phyloP scores from a whole-genome alignment of 2,797 vertebrate genomes.

The Takifugu rubripes region DNA sequence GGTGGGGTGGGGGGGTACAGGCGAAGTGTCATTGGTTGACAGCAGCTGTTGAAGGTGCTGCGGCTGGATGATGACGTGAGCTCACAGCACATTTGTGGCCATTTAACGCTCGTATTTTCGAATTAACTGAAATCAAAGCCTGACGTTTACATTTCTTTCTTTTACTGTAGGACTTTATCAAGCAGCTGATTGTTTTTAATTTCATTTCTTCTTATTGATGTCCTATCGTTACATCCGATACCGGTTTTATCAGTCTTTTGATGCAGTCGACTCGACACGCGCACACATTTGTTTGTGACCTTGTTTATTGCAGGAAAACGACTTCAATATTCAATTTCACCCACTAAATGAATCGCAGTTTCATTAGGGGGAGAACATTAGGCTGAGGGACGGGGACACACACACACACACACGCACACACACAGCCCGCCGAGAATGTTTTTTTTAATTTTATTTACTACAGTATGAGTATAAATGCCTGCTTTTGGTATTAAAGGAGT shows the following conservation, averaged over 20 bases:
- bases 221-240: too few relatives aligned
- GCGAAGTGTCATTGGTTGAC: slow-evolving; percentile 39
- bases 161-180: too few relatives aligned
- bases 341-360: slow-evolving; percentile 43
- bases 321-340: slow-evolving; percentile 48
- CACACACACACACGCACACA: slow-evolving; percentile 3
- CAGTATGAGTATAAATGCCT: background rate
- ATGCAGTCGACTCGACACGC: background rate
- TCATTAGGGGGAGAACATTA: slow-evolving; percentile 37
- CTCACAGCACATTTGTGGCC: slow-evolving; percentile 23
- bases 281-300: background rate
- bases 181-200: too few relatives aligned
- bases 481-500: background rate
- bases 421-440: background rate
- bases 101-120: slow-evolving; percentile 26
- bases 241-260: too few relatives aligned
- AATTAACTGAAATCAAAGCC: slow-evolving; percentile 10
- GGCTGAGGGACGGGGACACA: slow-evolving; percentile 9
- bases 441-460: background rate
- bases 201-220: too few relatives aligned
- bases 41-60: slow-evolving; percentile 49
- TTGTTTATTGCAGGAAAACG: slow-evolving; percentile 34
- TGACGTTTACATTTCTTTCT: slow-evolving; percentile 1
- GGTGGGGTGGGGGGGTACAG: slow-evolving; percentile 19
- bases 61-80: slow-evolving; percentile 20